These are phyloP conservation scores for Delphinapterus leucas DNA, from an alignment of 2,113 vertebrate species.

Conservation along the genomic window DNA sequence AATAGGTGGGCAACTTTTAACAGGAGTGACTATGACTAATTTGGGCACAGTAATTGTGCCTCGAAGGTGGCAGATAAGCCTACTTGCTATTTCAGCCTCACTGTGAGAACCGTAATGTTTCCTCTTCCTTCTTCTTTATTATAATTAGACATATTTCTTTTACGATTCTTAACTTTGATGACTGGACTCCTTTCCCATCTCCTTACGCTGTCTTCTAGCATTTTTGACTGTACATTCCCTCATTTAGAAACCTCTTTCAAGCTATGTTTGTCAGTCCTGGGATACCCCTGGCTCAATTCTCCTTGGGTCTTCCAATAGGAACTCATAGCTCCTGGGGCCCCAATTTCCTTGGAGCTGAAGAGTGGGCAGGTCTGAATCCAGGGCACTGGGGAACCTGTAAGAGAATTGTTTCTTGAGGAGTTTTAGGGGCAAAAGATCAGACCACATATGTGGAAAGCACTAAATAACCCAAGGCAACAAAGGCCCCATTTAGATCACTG, in stretches of 20 bases:
- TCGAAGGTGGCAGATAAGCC: not conserved
- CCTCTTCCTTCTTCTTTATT: not conserved
- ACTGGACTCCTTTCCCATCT: not conserved
- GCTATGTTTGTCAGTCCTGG: not conserved
- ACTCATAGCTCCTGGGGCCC: not conserved
- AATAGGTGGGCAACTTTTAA: not conserved
- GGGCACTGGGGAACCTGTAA: not conserved
- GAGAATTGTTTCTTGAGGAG: slow-evolving; percentile 18
- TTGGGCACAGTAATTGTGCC: not conserved
- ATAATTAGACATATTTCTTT: slow-evolving; percentile 1
- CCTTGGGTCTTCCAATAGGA: not conserved
- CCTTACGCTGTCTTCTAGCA: not conserved
- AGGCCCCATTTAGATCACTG: not conserved
- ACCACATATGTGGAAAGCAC: slow-evolving; percentile 26
- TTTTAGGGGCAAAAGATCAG: slow-evolving; percentile 37
- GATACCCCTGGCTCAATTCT: not conserved
- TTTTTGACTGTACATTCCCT: not conserved
- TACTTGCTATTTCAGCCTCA: not conserved
- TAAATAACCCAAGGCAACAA: slow-evolving; percentile 43
- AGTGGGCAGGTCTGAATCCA: not conserved
- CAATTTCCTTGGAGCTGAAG: not conserved
- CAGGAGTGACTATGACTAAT: not conserved
- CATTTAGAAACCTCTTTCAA: not conserved
- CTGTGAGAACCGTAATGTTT: not conserved
- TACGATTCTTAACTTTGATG: not conserved